These are phyloP conservation scores for Porphyrio hochstetteri DNA, from an alignment of 2,113 vertebrate genomes.

Conservation along the genomic window DNA sequence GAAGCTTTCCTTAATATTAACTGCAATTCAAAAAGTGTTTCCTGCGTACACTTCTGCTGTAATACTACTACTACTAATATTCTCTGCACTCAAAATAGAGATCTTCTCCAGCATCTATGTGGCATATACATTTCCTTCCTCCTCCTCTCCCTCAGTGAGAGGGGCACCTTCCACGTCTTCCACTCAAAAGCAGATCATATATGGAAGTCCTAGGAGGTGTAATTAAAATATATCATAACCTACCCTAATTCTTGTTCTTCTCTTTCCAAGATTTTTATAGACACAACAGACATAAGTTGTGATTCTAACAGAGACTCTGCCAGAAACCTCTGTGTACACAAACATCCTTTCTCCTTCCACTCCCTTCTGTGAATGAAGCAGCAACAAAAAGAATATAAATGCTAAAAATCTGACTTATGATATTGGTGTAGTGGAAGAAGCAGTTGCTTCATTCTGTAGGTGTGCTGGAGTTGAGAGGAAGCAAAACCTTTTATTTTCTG, in stretches of 20 bases:
- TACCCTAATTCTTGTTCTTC: background rate
- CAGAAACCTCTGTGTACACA: background rate
- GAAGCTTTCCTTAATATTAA: background rate
- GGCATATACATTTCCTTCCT: background rate
- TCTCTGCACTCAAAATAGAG: background rate
- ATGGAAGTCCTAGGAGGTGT: background rate
- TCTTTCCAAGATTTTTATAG: background rate
- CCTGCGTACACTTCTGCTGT: background rate
- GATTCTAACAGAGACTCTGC: background rate
- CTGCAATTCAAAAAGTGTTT: background rate
- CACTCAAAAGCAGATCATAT: background rate
- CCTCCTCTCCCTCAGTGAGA: background rate
- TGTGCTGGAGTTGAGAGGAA: background rate
- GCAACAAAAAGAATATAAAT: background rate
- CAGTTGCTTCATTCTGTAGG: background rate
- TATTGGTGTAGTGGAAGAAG: background rate
- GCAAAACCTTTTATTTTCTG: background rate
- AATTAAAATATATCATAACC: background rate
- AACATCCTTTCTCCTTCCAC: background rate
- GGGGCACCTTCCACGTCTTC: background rate
- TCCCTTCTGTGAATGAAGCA: background rate
- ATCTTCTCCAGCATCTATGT: background rate
- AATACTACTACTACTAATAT: background rate
- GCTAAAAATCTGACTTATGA: background rate
- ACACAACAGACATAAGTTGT: fast-evolving